Conservation (phyloP, 2,797 vertebrate genomes). For the Lacerta viridis region DNA sequence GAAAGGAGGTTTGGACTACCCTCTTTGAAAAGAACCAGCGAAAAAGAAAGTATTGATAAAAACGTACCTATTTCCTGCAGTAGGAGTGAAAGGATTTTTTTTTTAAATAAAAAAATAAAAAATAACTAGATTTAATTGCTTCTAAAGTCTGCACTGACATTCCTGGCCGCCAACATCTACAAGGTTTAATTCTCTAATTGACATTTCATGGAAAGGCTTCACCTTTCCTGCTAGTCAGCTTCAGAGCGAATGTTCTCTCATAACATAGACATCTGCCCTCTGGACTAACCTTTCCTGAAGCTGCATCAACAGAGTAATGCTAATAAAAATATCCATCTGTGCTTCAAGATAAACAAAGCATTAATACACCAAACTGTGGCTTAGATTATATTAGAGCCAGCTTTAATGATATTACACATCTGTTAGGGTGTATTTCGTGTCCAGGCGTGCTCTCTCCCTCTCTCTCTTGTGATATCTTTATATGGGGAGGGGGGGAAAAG, state of each 20-base stretch:
- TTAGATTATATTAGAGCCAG: constrained; percentile 79
- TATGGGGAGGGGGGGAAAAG: constrained; percentile 5
- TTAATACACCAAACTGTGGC: constrained; percentile 81
- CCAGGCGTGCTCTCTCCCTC: constrained; percentile 52
- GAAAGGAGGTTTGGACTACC: not conserved
- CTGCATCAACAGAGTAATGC: constrained; percentile 82
- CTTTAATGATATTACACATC: constrained; percentile 83
- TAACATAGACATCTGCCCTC: constrained; percentile 81
- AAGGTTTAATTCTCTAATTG: constrained; percentile 75
- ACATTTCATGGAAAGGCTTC: constrained; percentile 69
- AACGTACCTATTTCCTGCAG: not conserved
- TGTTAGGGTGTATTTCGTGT: constrained; percentile 72
- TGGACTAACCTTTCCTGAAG: constrained; percentile 80
- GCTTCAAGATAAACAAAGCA: constrained; percentile 85
- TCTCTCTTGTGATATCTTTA: constrained; percentile 62
- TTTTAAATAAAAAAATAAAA: not conserved
- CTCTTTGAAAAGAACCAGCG: not conserved
- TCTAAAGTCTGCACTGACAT: constrained; percentile 59
- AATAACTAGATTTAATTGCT: constrained; percentile 48
- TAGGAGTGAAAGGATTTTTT: constrained; percentile 36
- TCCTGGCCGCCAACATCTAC: constrained; percentile 62
- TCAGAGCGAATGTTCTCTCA: constrained; percentile 71
- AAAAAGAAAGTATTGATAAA: not conserved
- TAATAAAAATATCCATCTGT: constrained; percentile 88
- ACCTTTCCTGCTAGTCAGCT: constrained; percentile 65